phyloP scores from a whole-genome alignment of 2,113 vertebrate species.

The Cryptotis parvus region DNA sequence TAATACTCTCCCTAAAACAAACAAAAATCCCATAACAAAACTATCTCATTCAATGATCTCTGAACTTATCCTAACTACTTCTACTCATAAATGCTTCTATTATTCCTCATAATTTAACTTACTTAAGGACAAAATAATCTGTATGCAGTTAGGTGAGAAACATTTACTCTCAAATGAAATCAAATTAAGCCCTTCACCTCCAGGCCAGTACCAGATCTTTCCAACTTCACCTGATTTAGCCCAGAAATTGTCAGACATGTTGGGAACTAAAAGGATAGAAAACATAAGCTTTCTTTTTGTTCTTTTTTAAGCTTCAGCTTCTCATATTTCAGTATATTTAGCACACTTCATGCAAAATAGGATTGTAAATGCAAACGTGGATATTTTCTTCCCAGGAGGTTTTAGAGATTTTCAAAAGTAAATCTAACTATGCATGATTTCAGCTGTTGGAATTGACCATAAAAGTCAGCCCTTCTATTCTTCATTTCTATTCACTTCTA shows the following conservation, averaged over 20 bases:
- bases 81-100: not conserved
- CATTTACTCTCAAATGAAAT: constrained; percentile 6
- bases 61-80: not conserved
- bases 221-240: not conserved
- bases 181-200: not conserved
- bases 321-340: constrained; percentile 24
- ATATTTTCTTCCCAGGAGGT: not conserved
- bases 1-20: not conserved
- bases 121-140: constrained; percentile 6
- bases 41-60: not conserved
- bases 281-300: not conserved
- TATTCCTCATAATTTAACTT: not conserved
- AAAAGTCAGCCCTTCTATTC: not conserved
- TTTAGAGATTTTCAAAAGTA: constrained; percentile 40
- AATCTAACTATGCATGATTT: not conserved
- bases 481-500: not conserved
- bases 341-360: not conserved
- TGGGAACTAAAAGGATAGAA: too few species aligned
- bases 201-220: not conserved
- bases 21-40: not conserved
- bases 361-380: not conserved
- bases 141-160: not conserved
- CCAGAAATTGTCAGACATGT: not conserved
- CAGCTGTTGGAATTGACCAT: not conserved
- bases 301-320: not conserved